Evolutionary conservation across 2,797 vertebrate genomes (phyloP), one percentile per base, ranked within the genome.

Genomic region (Eospalax fontanierii): DNA sequence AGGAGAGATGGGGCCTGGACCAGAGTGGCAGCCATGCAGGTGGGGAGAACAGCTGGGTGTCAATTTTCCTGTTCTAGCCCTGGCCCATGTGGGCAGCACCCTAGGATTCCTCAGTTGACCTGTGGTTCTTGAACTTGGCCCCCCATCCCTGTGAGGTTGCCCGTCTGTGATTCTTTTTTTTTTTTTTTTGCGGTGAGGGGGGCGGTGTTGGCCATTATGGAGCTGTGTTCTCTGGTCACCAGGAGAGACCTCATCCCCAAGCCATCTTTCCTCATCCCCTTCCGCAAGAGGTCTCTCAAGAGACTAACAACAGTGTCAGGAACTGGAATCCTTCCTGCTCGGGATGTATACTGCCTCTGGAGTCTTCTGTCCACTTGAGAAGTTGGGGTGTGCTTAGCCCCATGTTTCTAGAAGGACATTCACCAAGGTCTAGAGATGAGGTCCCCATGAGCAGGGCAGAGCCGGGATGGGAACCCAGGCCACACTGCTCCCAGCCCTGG

Each of bases 391-490:
- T 18, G 59, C 57, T 26, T 8, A 57, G 54, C 18, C 11, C 86
- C 16, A 1, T 4, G 46, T 2, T 59, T 83, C 43, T 8, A 30
- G 71, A 26, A 78, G 74, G 46, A 75, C 33, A 35, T 26, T 63
- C 68, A 35, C 4, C 24, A 35, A 63, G 46, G 22, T 26, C 21
- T 10, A 15, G 50, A n/a, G 2, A 0, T 0, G 19, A 57, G 89
- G 61, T 33, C 66, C 54, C 0, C 1, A 0, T 4, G 61, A 40
- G n/a, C 12, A 6, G 86, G 80, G 70, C 74, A 83, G 90, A 63
- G 66, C 82, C 83, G 82, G 71, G 82, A 19, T 68, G 57, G 91
- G 93, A 75, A 82, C 82, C 70, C 59, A 35, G 54, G 46, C 73
- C 81, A 46, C 19, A 12, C 66, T 80, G 59, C 14, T 54, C 86